These are phyloP conservation scores for Lepidocolaptes lacrymiger DNA, from an alignment of 2,797 vertebrate genomes.

Conservation along the genomic window DNA sequence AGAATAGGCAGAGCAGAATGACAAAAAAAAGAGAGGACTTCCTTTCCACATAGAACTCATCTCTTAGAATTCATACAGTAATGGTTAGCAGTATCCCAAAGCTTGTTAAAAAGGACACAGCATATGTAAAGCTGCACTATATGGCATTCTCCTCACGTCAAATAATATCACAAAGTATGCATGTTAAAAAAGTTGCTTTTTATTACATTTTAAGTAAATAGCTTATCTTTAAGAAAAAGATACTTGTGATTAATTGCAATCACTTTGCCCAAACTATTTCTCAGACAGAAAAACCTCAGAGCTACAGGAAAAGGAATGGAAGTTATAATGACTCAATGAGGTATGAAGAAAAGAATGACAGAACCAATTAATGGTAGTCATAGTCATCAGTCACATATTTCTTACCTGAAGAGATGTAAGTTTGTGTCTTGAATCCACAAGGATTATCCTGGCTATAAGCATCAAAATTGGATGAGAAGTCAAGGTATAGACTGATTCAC, in stretches of 20 bases:
- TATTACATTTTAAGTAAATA: neutral
- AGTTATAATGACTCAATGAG: neutral
- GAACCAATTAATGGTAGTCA: neutral
- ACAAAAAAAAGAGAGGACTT: neutral
- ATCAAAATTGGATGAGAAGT: constrained; percentile 86
- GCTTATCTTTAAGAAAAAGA: neutral
- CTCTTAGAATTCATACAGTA: neutral
- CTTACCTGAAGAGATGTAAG: constrained; percentile 87
- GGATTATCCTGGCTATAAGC: constrained; percentile 84
- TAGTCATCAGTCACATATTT: neutral
- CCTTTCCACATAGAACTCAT: neutral
- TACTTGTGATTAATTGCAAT: neutral
- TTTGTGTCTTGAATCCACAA: constrained; percentile 82
- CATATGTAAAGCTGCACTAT: neutral
- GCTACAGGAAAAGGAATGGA: neutral
- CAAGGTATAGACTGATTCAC: constrained; percentile 90
- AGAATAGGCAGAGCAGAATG: neutral
- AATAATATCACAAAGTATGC: neutral
- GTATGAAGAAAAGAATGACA: neutral
- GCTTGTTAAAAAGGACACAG: neutral
- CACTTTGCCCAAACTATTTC: neutral
- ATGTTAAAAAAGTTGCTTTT: neutral
- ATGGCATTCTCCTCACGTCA: neutral
- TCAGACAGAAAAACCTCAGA: neutral
- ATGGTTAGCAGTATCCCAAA: neutral